Percentiles rank a stretch among this genome's conserved stretches.
phyloP scores from a whole-genome alignment of 30 jellyfish, hydroid and myxozoan genomes.

The Pelagia noctiluca region DNA sequence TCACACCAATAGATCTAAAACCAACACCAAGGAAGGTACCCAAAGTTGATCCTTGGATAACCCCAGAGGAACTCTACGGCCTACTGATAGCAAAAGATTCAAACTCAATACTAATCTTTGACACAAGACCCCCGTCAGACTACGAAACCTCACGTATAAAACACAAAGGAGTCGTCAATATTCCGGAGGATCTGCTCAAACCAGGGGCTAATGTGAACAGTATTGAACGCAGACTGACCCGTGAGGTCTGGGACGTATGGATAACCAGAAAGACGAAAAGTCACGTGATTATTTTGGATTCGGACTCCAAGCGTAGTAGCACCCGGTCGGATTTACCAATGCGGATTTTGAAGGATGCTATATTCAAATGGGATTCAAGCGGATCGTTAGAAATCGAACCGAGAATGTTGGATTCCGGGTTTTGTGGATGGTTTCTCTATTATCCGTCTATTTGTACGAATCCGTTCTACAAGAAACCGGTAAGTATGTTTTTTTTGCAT shows the following conservation, averaged over 20 bases:
- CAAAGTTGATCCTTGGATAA: constrained; percentile 62
- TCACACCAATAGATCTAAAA: neutral
- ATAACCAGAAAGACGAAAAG: constrained; percentile 63
- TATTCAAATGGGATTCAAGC: constrained; percentile 45
- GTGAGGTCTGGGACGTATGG: constrained; percentile 88
- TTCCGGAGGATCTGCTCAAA: constrained; percentile 71
- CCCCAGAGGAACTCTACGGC: constrained; percentile 69
- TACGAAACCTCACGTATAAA: constrained; percentile 71
- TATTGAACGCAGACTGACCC: constrained; percentile 78
- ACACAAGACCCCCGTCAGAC: constrained; percentile 80
- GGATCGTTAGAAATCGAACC: constrained; percentile 51
- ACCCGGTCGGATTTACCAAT: constrained; percentile 64
- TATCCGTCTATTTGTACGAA: constrained; percentile 92
- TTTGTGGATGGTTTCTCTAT: constrained; percentile 80
- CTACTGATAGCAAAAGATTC: constrained; percentile 52
- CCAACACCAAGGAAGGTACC: constrained; percentile 16
- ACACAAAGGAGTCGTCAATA: constrained; percentile 66
- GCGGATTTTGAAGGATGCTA: constrained; percentile 69
- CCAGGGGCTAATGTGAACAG: constrained; percentile 92
- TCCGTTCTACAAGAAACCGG: constrained; percentile 80
- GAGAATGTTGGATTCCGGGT: constrained; percentile 79
- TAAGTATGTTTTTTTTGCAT: constrained; percentile 10
- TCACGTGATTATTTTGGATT: constrained; percentile 70
- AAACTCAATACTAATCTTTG: constrained; percentile 76
- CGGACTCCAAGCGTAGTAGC: constrained; percentile 64